These are phyloP conservation scores for Bombylius major DNA, from an alignment of 2,888 invertebrate genomes.

Conservation along the genomic window DNA sequence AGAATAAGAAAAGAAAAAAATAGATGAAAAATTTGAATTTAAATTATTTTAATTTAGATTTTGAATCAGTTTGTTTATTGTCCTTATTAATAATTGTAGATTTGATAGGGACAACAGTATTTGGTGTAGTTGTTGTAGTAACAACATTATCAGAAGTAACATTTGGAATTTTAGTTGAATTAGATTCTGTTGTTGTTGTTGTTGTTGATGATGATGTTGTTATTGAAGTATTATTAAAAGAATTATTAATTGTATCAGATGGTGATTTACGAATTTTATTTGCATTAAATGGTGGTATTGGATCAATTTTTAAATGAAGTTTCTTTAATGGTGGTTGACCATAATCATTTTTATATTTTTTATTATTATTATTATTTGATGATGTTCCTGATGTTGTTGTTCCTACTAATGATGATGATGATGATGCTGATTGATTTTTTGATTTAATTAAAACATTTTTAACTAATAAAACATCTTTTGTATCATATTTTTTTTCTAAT, in stretches of 20 bases:
- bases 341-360: conserved; percentile 21
- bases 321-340: conserved; percentile 32
- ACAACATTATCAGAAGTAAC: not conserved
- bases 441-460: conserved; percentile 32
- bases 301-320: conserved; percentile 34
- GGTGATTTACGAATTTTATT: conserved; percentile 43
- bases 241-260: conserved; percentile 21
- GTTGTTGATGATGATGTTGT: not conserved
- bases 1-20: too few relatives aligned
- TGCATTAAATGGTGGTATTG: conserved; percentile 37
- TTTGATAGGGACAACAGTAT: too few relatives aligned
- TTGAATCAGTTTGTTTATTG: too few relatives aligned
- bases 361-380: not conserved
- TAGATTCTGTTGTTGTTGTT: not conserved
- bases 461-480: conserved; percentile 39
- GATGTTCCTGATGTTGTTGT: conserved; percentile 17
- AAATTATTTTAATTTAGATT: too few relatives aligned
- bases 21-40: too few relatives aligned
- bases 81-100: too few relatives aligned
- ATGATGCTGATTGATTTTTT: conserved; percentile 15
- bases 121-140: too few relatives aligned
- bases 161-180: conserved; percentile 2
- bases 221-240: not conserved
- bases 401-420: conserved; percentile 30
- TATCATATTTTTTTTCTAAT: conserved; percentile 56